These are phyloP conservation scores for Oplegnathus fasciatus DNA, from an alignment of 2,113 vertebrate genomes.

Conservation along the genomic window DNA sequence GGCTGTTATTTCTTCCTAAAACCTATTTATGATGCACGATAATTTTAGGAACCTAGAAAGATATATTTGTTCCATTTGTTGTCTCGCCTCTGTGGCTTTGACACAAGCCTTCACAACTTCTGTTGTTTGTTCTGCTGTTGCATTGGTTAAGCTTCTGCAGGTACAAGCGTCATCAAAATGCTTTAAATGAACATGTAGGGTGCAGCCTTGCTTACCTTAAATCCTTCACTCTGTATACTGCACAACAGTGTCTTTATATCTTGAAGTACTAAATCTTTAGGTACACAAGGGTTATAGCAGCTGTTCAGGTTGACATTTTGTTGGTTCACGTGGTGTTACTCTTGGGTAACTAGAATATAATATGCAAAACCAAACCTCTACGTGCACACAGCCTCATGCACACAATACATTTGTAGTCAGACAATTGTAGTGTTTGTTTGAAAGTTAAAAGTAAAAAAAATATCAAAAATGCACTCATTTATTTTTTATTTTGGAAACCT, in stretches of 20 bases:
- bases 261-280: conserved; percentile 11
- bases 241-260: not conserved
- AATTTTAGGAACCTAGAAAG: conserved; percentile 2
- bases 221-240: not conserved
- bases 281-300: conserved; percentile 3
- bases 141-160: not conserved
- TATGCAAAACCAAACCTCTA: conserved; percentile 1
- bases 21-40: not conserved
- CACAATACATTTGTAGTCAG: not conserved
- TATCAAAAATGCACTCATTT: not conserved
- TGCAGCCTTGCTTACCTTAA: not conserved
- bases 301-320: not conserved
- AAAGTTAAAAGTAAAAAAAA: not conserved
- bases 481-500: not conserved
- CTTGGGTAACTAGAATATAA: not conserved
- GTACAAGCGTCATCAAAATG: not conserved
- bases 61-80: not conserved
- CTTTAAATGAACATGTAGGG: not conserved
- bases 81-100: not conserved
- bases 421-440: not conserved
- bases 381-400: not conserved
- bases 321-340: not conserved
- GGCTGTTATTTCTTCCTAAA: conserved; percentile 3
- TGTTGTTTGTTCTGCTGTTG: not conserved
- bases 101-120: not conserved